A percentile compares a stretch with the other conserved stretches of the same genome.
These are phyloP conservation scores for Meteorus sp. DNA, from an alignment of 1,140 invertebrate genomes.

Conservation along the genomic window DNA sequence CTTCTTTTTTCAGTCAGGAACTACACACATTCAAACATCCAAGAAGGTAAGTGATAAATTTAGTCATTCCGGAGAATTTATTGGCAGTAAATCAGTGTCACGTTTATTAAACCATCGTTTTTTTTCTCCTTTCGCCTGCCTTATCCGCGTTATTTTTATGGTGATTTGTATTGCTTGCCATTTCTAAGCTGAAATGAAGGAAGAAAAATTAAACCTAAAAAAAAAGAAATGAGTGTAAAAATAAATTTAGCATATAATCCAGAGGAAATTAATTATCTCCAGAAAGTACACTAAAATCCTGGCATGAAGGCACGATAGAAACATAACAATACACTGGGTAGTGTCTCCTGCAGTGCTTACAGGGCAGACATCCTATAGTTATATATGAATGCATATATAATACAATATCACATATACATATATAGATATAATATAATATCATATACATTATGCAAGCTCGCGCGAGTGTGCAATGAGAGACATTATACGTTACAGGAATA, in stretches of 20 bases:
- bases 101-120: too few species aligned
- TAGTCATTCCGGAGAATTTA: not conserved
- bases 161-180: not conserved
- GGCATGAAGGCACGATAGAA: too few species aligned
- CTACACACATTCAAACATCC: too few species aligned
- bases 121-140: too few species aligned
- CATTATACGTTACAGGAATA: constrained; percentile 20
- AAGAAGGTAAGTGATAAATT: not conserved
- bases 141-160: too few species aligned
- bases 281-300: too few species aligned
- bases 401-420: constrained; percentile 21
- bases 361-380: not conserved
- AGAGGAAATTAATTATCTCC: constrained; percentile 24
- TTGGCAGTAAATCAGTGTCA: too few species aligned
- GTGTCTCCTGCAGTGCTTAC: constrained; percentile 17
- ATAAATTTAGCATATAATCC: constrained; percentile 25
- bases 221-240: constrained; percentile 9
- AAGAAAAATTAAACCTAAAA: too few species aligned
- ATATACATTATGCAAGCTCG: too few species aligned
- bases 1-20: not conserved
- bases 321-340: too few species aligned
- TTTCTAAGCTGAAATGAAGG: too few species aligned
- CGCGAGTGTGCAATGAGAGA: too few species aligned
- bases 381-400: constrained; percentile 7
- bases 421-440: constrained; percentile 11